Evolutionary conservation across 1,140 invertebrate species (phyloP).

Genomic region (Lepeophtheirus salmonis): DNA sequence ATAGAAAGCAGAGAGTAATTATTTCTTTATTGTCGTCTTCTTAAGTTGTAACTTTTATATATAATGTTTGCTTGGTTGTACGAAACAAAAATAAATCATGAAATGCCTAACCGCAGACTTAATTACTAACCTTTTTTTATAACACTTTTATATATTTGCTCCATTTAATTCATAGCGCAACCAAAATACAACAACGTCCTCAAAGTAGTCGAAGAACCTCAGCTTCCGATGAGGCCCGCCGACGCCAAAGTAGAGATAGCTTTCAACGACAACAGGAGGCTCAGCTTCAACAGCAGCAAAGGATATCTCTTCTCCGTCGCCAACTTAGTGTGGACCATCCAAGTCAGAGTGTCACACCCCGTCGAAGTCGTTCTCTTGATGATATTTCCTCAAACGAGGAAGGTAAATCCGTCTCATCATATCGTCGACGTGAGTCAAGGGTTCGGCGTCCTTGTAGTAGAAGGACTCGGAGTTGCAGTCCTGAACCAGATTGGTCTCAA

Average conservation of each 20-base stretch:
- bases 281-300: background rate
- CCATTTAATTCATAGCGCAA: too few species aligned
- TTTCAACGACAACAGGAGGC: too few species aligned
- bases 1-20: too few species aligned
- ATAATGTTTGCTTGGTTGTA: too few species aligned
- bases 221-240: background rate
- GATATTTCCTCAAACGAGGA: too few species aligned
- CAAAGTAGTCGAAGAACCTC: background rate
- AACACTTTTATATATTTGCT: too few species aligned
- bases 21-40: too few species aligned
- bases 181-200: background rate
- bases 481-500: background rate
- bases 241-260: background rate
- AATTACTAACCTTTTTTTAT: too few species aligned
- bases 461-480: background rate
- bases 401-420: background rate
- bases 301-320: background rate
- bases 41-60: too few species aligned
- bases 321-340: background rate
- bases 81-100: too few species aligned
- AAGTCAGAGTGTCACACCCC: background rate
- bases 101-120: too few species aligned
- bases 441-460: background rate
- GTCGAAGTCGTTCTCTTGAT: background rate
- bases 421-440: background rate